Base-by-base conservation (phyloP, 2,113 vertebrate species). In the Ceyx cyanopectus region DNA sequence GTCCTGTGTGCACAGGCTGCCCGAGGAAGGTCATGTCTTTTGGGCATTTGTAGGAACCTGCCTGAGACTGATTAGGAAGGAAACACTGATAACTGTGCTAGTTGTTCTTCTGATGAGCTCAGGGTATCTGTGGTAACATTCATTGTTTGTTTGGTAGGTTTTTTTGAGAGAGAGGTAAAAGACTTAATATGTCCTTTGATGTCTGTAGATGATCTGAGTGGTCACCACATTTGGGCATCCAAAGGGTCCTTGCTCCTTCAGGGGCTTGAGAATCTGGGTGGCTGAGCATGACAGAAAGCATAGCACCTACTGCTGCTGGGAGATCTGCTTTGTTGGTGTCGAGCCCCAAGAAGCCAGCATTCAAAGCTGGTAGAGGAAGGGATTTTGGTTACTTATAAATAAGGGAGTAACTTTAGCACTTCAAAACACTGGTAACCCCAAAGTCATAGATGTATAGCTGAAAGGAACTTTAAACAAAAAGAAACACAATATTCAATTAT, bases 121-220 rank as follows among this genome's bases (percentile, higher is more conserved):
- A 60, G 24, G 37, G 26, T 72, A 18, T 72, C 66, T 67, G 14
- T 79, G 74, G 20, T 75, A 61, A 68, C 0, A 0, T 61, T 75
- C 30, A 20, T 22, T 81, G 16, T 7, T 24, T 37, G 37, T 37
- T 37, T 37, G 37, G 37, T 37, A 10, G 37, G 37, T 78, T 90
- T 81, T 5, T 43, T 92, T 78, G 34, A 24, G 61, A 43, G 53
- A 9, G 37, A 37, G 37, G 37, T 56, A 43, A 84, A 84, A 27
- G 30, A n/a, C 26, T 75, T 46, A 18, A 2, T 7, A 8, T 30
- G 29, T 65, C 61, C 26, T 20, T 81, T 58, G n/a, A 8, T 26
- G 21, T 58, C 63, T 19, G 6, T 29, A 9, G 0, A 0, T 23
- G 41, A 30, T 30, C 20, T 11, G 56, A 30, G 26, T 16, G 62